Evolutionary conservation across 92 coral and sea anemone genomes (phyloP).

Genomic region (Virgularia gustaviana): DNA sequence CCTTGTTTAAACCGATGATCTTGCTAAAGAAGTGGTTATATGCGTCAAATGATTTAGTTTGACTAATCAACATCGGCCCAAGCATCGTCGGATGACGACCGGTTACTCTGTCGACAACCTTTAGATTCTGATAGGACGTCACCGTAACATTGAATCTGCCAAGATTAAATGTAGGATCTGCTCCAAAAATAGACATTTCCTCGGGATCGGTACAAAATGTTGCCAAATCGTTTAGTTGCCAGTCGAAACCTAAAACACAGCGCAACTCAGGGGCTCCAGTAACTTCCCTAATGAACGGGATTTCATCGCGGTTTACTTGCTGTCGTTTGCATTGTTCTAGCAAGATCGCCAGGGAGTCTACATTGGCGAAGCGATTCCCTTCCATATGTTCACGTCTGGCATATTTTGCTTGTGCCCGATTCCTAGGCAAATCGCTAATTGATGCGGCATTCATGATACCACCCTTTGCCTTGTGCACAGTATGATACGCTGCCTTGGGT

Average conservation of each 20-base stretch:
- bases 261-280: slow-evolving; percentile 58
- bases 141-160: slow-evolving; percentile 52
- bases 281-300: slow-evolving; percentile 46
- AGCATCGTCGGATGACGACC: slow-evolving; percentile 57
- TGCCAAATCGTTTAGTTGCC: slow-evolving; percentile 48
- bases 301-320: slow-evolving; percentile 32
- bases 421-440: slow-evolving; percentile 43
- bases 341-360: slow-evolving; percentile 26
- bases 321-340: slow-evolving; percentile 27
- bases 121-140: slow-evolving; percentile 28
- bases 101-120: slow-evolving; percentile 38
- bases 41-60: slow-evolving; percentile 52
- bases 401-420: slow-evolving; percentile 40
- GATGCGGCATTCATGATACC: slow-evolving; percentile 37
- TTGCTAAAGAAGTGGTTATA: slow-evolving; percentile 56
- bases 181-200: slow-evolving; percentile 34
- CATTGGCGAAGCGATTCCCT: slow-evolving; percentile 21
- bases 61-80: slow-evolving; percentile 55
- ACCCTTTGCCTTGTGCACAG: slow-evolving; percentile 27
- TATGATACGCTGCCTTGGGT: slow-evolving; percentile 29
- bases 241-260: slow-evolving; percentile 52
- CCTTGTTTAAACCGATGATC: slow-evolving; percentile 43
- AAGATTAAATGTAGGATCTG: slow-evolving; percentile 58
- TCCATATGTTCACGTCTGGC: slow-evolving; percentile 27
- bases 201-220: slow-evolving; percentile 54